Conservation (phyloP, 1,140 invertebrate species). For the Nephila pilipes region DNA sequence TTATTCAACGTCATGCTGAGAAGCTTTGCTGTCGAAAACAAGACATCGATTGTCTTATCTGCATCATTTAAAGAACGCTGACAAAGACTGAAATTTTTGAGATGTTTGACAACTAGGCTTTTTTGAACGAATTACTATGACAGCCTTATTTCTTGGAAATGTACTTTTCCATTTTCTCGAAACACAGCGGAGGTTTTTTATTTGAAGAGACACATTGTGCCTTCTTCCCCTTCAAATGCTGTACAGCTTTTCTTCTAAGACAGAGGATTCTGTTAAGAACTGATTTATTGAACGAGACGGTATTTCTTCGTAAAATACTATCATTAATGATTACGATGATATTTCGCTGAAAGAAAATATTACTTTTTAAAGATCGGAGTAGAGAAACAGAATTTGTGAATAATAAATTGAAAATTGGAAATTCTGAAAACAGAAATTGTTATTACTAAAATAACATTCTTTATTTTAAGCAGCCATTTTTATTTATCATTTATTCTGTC, state of each 20-base stretch:
- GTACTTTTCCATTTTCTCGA: background rate
- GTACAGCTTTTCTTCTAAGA: background rate
- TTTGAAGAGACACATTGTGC: background rate
- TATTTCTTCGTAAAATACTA: too few species aligned
- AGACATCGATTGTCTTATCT: conserved; percentile 27
- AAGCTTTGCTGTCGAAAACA: background rate
- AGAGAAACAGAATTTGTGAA: too few species aligned
- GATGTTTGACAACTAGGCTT: conserved; percentile 14
- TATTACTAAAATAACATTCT: too few species aligned
- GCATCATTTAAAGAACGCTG: conserved; percentile 26
- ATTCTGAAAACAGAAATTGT: too few species aligned
- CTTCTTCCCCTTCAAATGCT: background rate
- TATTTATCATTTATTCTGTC: too few species aligned
- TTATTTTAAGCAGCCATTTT: too few species aligned
- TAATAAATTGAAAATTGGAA: too few species aligned
- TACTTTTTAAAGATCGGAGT: too few species aligned
- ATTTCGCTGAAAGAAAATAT: too few species aligned
- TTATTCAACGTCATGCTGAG: background rate
- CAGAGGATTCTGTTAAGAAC: background rate
- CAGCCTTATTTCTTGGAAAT: background rate
- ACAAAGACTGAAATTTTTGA: conserved; percentile 10
- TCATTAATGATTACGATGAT: too few species aligned
- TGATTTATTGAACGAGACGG: background rate
- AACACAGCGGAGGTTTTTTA: background rate
- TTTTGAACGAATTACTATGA: conserved; percentile 32